Evolutionary conservation across 2,888 invertebrate genomes (phyloP).

Genomic region (Parochlus steinenii): DNA sequence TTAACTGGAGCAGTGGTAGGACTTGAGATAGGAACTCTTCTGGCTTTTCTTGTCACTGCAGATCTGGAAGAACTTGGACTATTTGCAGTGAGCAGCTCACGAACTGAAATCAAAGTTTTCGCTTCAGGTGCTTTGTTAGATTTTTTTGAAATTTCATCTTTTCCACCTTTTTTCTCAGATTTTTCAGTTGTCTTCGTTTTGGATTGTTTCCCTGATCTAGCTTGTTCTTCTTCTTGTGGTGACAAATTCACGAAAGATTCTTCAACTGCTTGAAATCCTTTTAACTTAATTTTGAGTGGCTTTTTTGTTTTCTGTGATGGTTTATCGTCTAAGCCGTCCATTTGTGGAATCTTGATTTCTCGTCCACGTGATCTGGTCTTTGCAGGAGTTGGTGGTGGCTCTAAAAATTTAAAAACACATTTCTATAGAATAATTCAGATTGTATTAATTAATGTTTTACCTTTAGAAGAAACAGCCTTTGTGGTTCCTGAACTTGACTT

Average conservation of each 20-base stretch:
- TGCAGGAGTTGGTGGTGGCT: conserved; percentile 4
- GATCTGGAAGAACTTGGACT: no score
- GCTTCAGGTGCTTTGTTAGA: no score
- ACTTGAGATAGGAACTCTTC: no score
- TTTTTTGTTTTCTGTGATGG: conserved; percentile 20
- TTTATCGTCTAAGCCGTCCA: conserved; percentile 38
- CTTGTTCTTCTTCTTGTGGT: no score
- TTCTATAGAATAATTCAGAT: neutral
- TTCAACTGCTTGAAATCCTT: conserved; percentile 13
- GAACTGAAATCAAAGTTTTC: no score
- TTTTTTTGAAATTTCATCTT: no score
- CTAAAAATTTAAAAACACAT: neutral
- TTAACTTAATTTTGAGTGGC: conserved; percentile 14
- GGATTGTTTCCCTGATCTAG: no score
- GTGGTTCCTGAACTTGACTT: conserved; percentile 5
- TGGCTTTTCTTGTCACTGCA: no score
- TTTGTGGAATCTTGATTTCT: conserved; percentile 30
- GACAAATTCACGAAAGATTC: conserved; percentile 16
- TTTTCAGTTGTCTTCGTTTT: no score
- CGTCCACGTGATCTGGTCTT: neutral
- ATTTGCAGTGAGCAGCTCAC: no score
- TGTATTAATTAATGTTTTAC: conserved; percentile 3
- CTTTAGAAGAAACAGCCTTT: conserved; percentile 7
- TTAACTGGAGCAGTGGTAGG: no score
- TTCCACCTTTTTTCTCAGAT: no score